Conservation (phyloP, 2,113 vertebrate species). For the Hiodon alosoides region DNA sequence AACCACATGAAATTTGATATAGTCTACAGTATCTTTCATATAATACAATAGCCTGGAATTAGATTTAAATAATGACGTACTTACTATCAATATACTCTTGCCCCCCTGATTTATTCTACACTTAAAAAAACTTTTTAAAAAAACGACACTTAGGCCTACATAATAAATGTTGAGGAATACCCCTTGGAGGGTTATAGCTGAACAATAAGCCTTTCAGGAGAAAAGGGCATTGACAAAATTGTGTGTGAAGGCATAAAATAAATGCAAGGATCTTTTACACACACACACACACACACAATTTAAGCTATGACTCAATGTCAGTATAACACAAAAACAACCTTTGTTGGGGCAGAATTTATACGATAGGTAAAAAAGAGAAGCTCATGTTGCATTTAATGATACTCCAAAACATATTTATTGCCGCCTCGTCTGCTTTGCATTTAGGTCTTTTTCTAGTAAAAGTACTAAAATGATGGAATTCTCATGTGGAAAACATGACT, state of each 20-base stretch:
- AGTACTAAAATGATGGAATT: slow-evolving; percentile 25
- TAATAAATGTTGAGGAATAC: neutral
- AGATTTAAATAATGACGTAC: too few species aligned
- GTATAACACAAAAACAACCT: neutral
- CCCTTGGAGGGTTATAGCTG: too few species aligned
- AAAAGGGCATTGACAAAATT: too few species aligned
- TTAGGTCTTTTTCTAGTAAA: slow-evolving; percentile 29
- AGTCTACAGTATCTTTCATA: too few species aligned
- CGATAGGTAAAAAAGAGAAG: neutral
- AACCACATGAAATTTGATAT: too few species aligned
- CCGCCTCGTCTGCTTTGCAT: slow-evolving; percentile 18
- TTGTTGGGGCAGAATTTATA: neutral
- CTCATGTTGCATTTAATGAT: slow-evolving; percentile 19
- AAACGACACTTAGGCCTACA: neutral
- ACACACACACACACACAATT: neutral
- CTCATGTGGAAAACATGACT: slow-evolving; percentile 46
- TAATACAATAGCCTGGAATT: too few species aligned
- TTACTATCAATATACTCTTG: too few species aligned
- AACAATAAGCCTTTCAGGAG: too few species aligned
- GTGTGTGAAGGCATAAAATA: too few species aligned
- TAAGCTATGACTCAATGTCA: neutral
- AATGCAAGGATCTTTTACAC: too few species aligned
- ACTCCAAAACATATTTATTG: slow-evolving; percentile 34
- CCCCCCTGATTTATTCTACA: too few species aligned
- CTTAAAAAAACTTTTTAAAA: neutral